Conservation (phyloP, 2,888 invertebrate genomes). For the Oligia strigilis region DNA sequence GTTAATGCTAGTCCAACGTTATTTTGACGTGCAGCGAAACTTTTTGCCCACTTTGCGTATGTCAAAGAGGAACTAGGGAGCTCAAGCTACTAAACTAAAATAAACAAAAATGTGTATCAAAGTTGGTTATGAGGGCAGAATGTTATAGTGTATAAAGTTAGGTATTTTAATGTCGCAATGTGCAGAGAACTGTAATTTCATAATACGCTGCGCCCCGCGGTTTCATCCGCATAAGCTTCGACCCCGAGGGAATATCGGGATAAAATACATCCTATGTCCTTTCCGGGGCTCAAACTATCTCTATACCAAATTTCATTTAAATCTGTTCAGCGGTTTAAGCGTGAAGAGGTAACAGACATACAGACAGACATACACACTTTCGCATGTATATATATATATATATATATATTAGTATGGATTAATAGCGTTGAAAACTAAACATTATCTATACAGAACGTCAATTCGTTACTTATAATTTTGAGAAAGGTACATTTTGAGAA, state of each 20-base stretch:
- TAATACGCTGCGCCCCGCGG: too few relatives aligned
- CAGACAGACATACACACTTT: too few relatives aligned
- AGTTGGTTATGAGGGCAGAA: conserved; percentile 24
- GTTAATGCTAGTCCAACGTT: conserved; percentile 44
- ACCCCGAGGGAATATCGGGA: too few relatives aligned
- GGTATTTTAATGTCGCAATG: conserved; percentile 3
- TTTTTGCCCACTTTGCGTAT: conserved; percentile 53
- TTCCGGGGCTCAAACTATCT: too few relatives aligned
- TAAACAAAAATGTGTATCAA: conserved; percentile 31
- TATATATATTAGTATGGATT: not conserved
- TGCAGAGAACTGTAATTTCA: not conserved
- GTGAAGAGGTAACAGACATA: too few relatives aligned
- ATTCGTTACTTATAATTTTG: too few relatives aligned
- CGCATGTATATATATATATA: too few relatives aligned
- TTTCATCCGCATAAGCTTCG: too few relatives aligned
- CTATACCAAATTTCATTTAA: too few relatives aligned
- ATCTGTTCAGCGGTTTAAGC: too few relatives aligned
- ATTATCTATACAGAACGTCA: not conserved
- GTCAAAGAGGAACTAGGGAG: conserved; percentile 56
- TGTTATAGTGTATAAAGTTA: conserved; percentile 12
- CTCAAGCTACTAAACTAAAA: conserved; percentile 15
- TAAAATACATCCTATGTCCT: too few relatives aligned
- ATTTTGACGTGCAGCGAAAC: conserved; percentile 52
- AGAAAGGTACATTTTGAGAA: too few relatives aligned
- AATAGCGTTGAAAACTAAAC: not conserved